phyloP scores from a whole-genome alignment of 2,113 vertebrate species.

The Hyla sarda region DNA sequence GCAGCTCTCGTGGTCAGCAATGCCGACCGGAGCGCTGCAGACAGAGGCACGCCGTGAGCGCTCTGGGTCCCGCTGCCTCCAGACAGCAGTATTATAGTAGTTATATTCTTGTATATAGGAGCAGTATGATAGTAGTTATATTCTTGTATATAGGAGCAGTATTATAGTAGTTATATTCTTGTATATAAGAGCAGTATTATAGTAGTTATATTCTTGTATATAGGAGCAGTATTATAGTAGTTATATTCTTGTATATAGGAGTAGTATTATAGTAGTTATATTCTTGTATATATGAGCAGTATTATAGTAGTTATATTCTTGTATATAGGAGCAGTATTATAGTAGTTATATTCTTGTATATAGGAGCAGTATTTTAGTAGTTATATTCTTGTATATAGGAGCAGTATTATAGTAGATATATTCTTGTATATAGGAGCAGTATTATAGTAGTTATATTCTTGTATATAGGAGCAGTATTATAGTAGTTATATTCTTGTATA shows the following conservation, averaged over 20 bases:
- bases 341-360: background rate
- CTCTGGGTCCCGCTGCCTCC: too few relatives aligned
- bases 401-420: slow-evolving; percentile 7
- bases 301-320: slow-evolving; percentile 1
- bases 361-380: background rate
- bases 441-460: background rate
- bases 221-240: background rate
- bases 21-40: too few relatives aligned
- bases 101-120: background rate
- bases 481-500: too few relatives aligned
- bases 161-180: background rate
- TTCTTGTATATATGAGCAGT: background rate
- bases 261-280: background rate
- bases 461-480: background rate
- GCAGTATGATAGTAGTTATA: too few relatives aligned
- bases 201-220: background rate
- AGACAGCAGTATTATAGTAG: too few relatives aligned
- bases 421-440: background rate
- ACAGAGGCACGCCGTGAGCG: too few relatives aligned
- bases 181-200: background rate
- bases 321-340: background rate
- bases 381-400: background rate
- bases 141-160: background rate
- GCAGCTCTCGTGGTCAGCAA: too few relatives aligned
- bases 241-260: background rate